phyloP scores from a whole-genome alignment of 2,113 vertebrate genomes.

The Leucoraja erinaceus region DNA sequence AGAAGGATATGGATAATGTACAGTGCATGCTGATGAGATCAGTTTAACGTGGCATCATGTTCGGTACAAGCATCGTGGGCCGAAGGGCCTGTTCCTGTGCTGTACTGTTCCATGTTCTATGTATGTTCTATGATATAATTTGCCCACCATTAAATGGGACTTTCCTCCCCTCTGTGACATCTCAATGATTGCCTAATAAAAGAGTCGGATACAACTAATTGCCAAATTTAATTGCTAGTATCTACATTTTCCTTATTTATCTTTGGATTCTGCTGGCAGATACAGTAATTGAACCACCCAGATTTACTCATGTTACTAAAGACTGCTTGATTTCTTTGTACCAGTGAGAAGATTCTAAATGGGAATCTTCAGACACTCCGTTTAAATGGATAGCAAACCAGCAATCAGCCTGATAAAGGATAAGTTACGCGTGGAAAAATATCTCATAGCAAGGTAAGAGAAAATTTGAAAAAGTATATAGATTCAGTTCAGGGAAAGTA shows the following conservation, averaged over 20 bases:
- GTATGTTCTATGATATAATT: no score
- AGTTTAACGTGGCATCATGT: no score
- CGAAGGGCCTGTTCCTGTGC: no score
- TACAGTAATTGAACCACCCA: not conserved
- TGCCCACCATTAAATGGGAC: no score
- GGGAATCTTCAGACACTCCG: not conserved
- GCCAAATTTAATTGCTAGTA: not conserved
- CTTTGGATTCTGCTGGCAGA: not conserved
- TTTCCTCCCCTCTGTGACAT: no score
- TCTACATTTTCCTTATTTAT: not conserved
- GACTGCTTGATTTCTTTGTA: not conserved
- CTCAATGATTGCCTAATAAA: no score
- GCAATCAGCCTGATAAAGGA: not conserved
- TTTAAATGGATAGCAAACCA: not conserved
- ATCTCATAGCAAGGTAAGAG: not conserved
- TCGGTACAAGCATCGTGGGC: no score
- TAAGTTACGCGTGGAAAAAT: not conserved
- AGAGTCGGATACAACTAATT: not conserved
- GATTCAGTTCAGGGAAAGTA: not conserved
- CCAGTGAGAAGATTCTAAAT: not conserved
- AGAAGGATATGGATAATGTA: no score
- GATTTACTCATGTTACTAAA: slow-evolving; percentile 6
- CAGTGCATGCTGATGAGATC: no score
- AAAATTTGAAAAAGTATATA: slow-evolving; percentile 10
- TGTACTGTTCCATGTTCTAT: no score